Evolutionary conservation across 1,140 invertebrate genomes (phyloP).

Genomic region (Drosophila saltans): DNA sequence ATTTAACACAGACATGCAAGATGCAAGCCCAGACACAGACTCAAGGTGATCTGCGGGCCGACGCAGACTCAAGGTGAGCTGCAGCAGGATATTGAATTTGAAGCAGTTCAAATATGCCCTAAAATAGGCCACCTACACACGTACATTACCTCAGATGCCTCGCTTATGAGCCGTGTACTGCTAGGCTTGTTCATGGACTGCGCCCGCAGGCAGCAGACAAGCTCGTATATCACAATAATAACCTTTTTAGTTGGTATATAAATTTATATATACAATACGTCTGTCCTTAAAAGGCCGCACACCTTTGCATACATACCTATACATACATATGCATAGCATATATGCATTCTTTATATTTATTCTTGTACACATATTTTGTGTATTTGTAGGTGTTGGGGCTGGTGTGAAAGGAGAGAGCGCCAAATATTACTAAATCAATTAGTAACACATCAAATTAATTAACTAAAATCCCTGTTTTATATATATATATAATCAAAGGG

Average conservation of each 20-base stretch:
- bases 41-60: conserved; percentile 86
- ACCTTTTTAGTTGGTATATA: conserved; percentile 10
- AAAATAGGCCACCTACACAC: conserved; percentile 16
- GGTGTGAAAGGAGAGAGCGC: not conserved
- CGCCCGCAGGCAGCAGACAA: conserved; percentile 12
- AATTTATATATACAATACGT: conserved; percentile 8
- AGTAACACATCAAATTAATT: conserved; percentile 17
- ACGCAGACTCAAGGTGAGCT: conserved; percentile 87
- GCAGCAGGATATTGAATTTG: conserved; percentile 86
- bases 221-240: conserved; percentile 10
- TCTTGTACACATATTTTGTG: conserved; percentile 3
- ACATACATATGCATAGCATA: not conserved
- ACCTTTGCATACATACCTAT: not conserved
- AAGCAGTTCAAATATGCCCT: conserved; percentile 20
- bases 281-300: conserved; percentile 3
- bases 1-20: conserved; percentile 80
- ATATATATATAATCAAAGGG: conserved; percentile 8
- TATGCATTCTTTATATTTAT: not conserved
- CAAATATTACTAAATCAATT: conserved; percentile 22
- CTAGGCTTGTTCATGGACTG: not conserved
- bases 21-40: conserved; percentile 85
- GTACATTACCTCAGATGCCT: conserved; percentile 27
- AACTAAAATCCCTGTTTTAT: conserved; percentile 6
- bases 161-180: conserved; percentile 19
- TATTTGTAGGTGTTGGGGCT: not conserved